These are phyloP conservation scores for Daubentonia madagascariensis DNA, from an alignment of 2,113 vertebrate species.

Conservation along the genomic window DNA sequence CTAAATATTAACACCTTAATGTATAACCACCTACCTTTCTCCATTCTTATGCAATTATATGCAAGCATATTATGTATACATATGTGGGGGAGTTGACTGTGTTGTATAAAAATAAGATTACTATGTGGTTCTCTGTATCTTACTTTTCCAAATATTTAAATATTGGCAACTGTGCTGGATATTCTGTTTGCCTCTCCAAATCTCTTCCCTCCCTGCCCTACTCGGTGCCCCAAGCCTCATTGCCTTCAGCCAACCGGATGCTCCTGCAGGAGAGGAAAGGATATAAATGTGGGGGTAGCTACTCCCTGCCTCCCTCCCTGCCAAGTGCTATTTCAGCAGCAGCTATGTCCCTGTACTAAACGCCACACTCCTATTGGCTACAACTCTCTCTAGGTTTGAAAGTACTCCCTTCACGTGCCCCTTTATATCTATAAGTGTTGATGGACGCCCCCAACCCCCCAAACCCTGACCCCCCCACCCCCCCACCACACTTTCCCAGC, in stretches of 20 bases:
- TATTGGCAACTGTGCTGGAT: not conserved
- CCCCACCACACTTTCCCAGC: not conserved
- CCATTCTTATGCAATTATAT: not conserved
- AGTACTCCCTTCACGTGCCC: not conserved
- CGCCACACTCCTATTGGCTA: not conserved
- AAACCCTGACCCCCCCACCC: too few species aligned
- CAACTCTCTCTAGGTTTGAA: not conserved
- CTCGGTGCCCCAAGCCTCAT: not conserved
- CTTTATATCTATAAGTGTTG: not conserved
- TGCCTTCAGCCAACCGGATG: not conserved
- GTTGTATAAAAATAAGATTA: not conserved
- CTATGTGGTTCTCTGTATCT: not conserved
- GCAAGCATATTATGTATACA: not conserved
- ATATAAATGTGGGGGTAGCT: too few species aligned
- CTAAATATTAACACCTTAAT: not conserved
- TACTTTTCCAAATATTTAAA: not conserved
- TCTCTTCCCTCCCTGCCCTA: not conserved
- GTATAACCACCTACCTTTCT: not conserved
- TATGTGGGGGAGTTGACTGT: not conserved
- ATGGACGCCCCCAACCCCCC: too few species aligned
- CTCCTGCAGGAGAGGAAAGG: not conserved
- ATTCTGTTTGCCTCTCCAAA: not conserved
- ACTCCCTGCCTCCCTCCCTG: not conserved
- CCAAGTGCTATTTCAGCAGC: not conserved
- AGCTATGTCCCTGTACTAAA: not conserved